Evolutionary conservation across 1,140 invertebrate genomes (phyloP).

Genomic region (Phymorhynchus buccinoides): DNA sequence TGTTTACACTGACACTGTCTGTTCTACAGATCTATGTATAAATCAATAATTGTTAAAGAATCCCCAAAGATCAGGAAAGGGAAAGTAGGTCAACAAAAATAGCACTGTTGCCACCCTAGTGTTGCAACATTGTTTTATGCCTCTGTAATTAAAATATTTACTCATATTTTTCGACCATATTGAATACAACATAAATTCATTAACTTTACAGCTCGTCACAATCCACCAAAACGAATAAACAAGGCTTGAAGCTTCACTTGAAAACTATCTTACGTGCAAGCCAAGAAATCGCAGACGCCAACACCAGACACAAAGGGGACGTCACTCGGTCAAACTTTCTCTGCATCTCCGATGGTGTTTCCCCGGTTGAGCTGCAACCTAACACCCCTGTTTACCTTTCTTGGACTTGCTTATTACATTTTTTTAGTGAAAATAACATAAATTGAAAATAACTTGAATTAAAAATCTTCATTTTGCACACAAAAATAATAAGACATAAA

Average conservation of each 20-base stretch:
- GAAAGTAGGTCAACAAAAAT: slow-evolving; percentile 30
- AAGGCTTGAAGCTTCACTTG: neutral
- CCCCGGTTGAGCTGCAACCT: slow-evolving; percentile 30
- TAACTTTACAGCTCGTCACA: neutral
- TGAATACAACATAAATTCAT: neutral
- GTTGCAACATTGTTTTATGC: neutral
- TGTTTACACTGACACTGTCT: neutral
- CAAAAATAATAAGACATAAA: too few species aligned
- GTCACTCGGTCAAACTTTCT: slow-evolving; percentile 11
- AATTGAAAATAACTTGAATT: too few species aligned
- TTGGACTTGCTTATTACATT: neutral
- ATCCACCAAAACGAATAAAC: neutral
- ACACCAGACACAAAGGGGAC: slow-evolving; percentile 34
- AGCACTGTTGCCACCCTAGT: slow-evolving; percentile 19
- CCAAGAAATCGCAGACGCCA: neutral
- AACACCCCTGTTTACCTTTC: neutral
- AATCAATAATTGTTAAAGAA: slow-evolving; percentile 4
- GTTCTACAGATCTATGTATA: neutral
- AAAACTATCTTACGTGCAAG: neutral
- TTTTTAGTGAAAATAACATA: too few species aligned
- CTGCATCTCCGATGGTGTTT: neutral
- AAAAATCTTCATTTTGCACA: too few species aligned
- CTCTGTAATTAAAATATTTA: neutral
- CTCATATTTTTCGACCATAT: neutral
- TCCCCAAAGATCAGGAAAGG: slow-evolving; percentile 21